Evolutionary conservation across 2,888 invertebrate genomes (phyloP).

Genomic region (Auanema freiburgensis): DNA sequence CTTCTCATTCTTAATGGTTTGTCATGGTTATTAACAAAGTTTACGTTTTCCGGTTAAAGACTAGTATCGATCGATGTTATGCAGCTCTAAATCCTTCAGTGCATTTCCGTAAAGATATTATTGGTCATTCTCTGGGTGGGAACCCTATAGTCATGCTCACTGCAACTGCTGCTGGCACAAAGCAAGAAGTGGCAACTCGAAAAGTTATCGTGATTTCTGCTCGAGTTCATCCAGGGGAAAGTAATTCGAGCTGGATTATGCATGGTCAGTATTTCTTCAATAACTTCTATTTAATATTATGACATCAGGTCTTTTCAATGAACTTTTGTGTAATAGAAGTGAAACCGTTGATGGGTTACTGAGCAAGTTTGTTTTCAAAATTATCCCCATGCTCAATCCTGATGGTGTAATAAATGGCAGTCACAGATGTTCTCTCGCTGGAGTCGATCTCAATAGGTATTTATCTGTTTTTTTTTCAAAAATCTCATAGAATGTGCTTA

Average conservation of each 20-base stretch:
- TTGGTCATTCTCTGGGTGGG: constrained; percentile 40
- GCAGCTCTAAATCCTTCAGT: constrained; percentile 21
- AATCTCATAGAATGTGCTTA: not conserved
- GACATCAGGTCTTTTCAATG: constrained; percentile 34
- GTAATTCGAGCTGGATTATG: constrained; percentile 86
- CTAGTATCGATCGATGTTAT: constrained; percentile 26
- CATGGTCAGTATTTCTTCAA: constrained; percentile 69
- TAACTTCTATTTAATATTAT: not conserved
- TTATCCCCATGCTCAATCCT: constrained; percentile 85
- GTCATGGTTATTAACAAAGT: not conserved
- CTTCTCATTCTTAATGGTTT: constrained; percentile 74
- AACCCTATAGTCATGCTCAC: constrained; percentile 74
- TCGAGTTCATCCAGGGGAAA: constrained; percentile 85
- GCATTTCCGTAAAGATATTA: constrained; percentile 36
- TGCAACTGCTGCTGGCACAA: constrained; percentile 70
- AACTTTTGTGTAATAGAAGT: constrained; percentile 25
- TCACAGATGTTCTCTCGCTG: constrained; percentile 71
- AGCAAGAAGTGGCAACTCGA: constrained; percentile 57
- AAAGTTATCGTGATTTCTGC: constrained; percentile 74
- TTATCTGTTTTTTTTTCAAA: not conserved
- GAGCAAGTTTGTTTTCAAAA: constrained; percentile 79
- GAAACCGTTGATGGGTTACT: constrained; percentile 70
- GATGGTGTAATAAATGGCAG: constrained; percentile 78
- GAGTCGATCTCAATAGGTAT: constrained; percentile 81
- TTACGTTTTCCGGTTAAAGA: constrained; percentile 22